A percentile compares a stretch with the other conserved stretches of the same genome.
These are phyloP conservation scores for Callimico goeldii DNA, from an alignment of 2,797 vertebrate genomes.

Conservation along the genomic window DNA sequence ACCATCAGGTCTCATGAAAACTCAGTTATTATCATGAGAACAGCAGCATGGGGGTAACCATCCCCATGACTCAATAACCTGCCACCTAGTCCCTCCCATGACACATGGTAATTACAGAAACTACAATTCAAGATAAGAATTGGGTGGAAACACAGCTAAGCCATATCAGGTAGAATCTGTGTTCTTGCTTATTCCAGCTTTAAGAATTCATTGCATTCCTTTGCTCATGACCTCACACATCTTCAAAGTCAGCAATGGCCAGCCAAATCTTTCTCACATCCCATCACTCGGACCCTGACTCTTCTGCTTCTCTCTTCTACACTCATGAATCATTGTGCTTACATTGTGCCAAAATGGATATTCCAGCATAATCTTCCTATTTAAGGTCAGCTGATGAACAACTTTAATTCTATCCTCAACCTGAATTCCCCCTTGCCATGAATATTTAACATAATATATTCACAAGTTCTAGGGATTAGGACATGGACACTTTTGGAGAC, in stretches of 20 bases:
- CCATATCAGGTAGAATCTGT: not conserved
- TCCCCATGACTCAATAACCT: not conserved
- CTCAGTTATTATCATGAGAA: not conserved
- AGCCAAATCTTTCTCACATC: not conserved
- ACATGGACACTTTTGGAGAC: not conserved
- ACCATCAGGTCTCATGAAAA: not conserved
- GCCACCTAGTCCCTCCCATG: not conserved
- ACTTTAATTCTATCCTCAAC: not conserved
- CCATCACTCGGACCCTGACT: not conserved
- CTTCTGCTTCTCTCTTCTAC: not conserved
- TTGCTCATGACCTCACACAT: not conserved
- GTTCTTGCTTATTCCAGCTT: not conserved
- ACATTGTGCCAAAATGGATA: too few species aligned
- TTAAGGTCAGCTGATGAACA: not conserved
- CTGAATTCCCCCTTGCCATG: not conserved
- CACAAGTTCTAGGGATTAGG: not conserved
- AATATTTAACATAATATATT: not conserved
- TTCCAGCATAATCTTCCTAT: not conserved
- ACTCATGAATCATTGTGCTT: not conserved
- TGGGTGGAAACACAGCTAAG: not conserved
- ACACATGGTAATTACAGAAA: not conserved
- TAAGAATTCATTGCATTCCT: not conserved
- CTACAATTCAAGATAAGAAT: not conserved
- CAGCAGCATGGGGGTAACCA: not conserved
- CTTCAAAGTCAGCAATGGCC: not conserved